Percentiles rank a stretch among this genome's conserved stretches.
Evolutionary conservation across 2,113 vertebrate genomes (phyloP).

Genomic region (Ancistrus triradiatus): DNA sequence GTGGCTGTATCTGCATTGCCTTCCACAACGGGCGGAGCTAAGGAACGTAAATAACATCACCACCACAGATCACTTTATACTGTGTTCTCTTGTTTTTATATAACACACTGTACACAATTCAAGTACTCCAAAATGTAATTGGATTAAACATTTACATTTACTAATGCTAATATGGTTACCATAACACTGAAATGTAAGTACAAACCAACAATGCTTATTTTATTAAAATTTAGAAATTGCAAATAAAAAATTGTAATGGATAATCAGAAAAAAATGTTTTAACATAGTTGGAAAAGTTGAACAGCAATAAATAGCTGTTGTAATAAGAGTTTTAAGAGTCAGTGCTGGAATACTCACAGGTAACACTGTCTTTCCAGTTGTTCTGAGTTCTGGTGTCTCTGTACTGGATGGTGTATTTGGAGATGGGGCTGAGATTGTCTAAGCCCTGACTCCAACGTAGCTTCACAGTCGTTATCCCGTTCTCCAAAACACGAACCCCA

Average conservation of each 20-base stretch:
- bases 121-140: neutral
- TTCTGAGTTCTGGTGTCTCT: slow-evolving; percentile 70
- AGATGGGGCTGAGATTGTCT: slow-evolving; percentile 95
- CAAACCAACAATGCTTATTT: no score
- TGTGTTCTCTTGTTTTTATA: neutral
- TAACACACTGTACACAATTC: neutral
- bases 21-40: slow-evolving; percentile 85
- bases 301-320: no score
- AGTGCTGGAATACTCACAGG: slow-evolving; percentile 68
- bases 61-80: neutral
- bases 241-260: no score
- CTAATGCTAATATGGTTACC: no score
- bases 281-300: no score
- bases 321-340: neutral
- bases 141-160: no score
- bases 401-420: slow-evolving; percentile 88
- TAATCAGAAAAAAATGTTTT: no score
- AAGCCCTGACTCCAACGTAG: slow-evolving; percentile 91
- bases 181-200: no score
- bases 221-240: no score
- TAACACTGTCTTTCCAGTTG: slow-evolving; percentile 86
- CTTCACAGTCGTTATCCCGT: slow-evolving; percentile 75
- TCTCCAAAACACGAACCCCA: slow-evolving; percentile 80
- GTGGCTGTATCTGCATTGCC: slow-evolving; percentile 85
- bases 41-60: slow-evolving; percentile 11